Conservation (phyloP, 2,888 invertebrate species). For the Acholoe squamosa region DNA sequence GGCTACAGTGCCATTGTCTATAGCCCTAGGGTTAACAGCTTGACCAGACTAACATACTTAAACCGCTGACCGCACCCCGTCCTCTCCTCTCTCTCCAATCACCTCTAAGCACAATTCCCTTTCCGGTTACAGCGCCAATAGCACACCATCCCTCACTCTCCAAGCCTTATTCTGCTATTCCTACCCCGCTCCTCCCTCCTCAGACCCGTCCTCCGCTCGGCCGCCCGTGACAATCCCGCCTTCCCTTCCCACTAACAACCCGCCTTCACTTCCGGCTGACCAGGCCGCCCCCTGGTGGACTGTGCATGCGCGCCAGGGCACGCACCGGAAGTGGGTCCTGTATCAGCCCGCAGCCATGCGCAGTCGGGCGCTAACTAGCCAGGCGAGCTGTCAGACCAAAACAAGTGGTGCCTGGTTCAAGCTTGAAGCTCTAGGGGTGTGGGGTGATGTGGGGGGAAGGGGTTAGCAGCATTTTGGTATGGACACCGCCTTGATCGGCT, state of each 20-base stretch:
- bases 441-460: not conserved
- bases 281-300: not conserved
- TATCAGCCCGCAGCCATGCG: not conserved
- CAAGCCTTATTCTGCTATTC: no score
- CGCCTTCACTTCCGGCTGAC: not conserved
- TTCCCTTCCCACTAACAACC: not conserved
- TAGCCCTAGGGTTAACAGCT: not conserved
- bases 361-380: conserved; percentile 34
- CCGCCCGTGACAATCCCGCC: not conserved
- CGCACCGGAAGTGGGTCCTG: not conserved
- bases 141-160: no score
- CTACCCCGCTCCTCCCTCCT: not conserved
- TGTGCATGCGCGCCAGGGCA: not conserved
- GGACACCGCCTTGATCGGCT: not conserved
- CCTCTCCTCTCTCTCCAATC: no score
- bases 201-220: not conserved
- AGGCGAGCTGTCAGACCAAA: not conserved
- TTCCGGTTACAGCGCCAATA: no score
- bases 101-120: no score
- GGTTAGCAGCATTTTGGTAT: not conserved
- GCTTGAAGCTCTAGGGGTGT: not conserved
- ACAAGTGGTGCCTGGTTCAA: not conserved
- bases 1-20: no score
- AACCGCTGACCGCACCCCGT: no score
- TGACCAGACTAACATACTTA: not conserved